These are phyloP conservation scores for Gymnocypris eckloni DNA, from an alignment of 2,797 vertebrate species.

Conservation along the genomic window DNA sequence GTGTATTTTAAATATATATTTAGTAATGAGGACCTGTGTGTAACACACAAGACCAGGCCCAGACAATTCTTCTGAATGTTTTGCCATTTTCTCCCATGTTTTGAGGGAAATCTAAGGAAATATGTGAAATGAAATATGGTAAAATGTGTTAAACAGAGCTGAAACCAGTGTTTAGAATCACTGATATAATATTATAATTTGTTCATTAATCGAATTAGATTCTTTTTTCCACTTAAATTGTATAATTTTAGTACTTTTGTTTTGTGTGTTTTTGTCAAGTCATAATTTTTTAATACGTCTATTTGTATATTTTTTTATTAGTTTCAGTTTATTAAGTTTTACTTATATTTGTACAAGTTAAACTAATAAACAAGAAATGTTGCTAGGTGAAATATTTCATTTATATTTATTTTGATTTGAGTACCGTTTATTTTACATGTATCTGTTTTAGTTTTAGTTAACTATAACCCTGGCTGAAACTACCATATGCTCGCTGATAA, in stretches of 20 bases:
- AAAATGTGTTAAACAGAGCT: background rate
- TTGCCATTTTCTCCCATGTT: background rate
- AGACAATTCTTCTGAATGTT: background rate
- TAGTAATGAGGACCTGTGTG: background rate
- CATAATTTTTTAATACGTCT: too few relatives aligned
- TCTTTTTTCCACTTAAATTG: background rate
- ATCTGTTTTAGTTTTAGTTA: background rate
- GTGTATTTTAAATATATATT: background rate
- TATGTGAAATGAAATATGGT: background rate
- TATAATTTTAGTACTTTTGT: background rate
- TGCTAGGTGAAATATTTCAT: background rate
- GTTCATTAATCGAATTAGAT: background rate
- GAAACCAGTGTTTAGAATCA: background rate
- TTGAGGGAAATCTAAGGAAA: background rate
- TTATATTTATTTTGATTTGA: background rate
- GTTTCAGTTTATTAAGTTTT: background rate
- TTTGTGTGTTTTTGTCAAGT: background rate
- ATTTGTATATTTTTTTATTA: background rate
- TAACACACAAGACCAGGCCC: background rate
- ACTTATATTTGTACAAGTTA: background rate
- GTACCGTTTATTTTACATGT: too few relatives aligned
- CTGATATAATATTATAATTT: background rate
- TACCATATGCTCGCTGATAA: background rate
- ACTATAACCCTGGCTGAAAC: background rate
- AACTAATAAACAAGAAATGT: background rate